A percentile compares a stretch with the other conserved stretches of the same genome.
Conservation (phyloP, 2,797 vertebrate genomes). For the Gambusia yucatana region DNA sequence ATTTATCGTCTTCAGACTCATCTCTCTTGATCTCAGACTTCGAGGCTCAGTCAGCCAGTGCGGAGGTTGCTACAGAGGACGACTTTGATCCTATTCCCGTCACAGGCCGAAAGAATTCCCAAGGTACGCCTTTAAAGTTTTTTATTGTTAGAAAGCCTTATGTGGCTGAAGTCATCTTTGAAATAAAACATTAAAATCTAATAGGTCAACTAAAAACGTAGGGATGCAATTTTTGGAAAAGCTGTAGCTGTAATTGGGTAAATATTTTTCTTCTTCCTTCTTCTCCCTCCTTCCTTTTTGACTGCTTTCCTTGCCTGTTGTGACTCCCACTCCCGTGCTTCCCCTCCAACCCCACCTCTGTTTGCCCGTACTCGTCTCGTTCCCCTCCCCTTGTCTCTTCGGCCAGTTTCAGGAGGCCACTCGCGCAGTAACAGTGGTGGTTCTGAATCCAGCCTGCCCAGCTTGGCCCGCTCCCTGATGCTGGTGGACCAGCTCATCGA, state of each 20-base stretch:
- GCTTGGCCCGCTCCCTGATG: constrained; percentile 97
- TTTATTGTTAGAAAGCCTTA: background rate
- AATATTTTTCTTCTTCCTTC: constrained; percentile 47
- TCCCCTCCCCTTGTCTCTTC: constrained; percentile 78
- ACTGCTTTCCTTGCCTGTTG: constrained; percentile 59
- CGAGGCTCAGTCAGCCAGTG: constrained; percentile 81
- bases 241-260: constrained; percentile 51
- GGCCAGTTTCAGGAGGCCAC: constrained; percentile 96
- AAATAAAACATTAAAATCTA: background rate
- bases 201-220: background rate
- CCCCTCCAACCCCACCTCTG: constrained; percentile 21
- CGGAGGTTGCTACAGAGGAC: constrained; percentile 90
- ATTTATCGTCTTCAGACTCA: constrained; percentile 84
- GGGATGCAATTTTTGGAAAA: constrained; percentile 24
- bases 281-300: constrained; percentile 34
- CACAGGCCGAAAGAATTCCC: constrained; percentile 94
- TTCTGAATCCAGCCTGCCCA: constrained; percentile 99
- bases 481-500: constrained; percentile 99
- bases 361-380: constrained; percentile 46
- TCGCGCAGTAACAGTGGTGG: constrained; percentile 99
- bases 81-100: constrained; percentile 99
- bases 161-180: constrained; percentile 9
- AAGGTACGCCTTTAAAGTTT: constrained; percentile 86
- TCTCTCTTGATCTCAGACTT: constrained; percentile 95
- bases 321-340: constrained; percentile 53